Evolutionary conservation across 2,888 invertebrate genomes (phyloP), one percentile per base, ranked within the genome.

Genomic region (Bugula neritina): DNA sequence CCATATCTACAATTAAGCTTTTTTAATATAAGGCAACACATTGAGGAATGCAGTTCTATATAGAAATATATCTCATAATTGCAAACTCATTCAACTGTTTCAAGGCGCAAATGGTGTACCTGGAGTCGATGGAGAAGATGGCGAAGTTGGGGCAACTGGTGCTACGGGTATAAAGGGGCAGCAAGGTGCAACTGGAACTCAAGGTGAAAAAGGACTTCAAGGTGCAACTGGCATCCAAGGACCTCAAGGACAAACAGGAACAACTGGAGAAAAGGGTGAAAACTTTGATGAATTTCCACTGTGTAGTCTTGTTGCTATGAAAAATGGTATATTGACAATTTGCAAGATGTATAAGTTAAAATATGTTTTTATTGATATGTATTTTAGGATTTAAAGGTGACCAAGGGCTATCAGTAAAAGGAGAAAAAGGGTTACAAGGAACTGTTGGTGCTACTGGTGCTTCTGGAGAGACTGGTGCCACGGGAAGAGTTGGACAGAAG

Each of bases 381-480:
- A 10, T 10, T 17, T 43, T 31, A 63, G 63, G 63, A 10, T 17
- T 27, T 10, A 63, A 63, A 34, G 63, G 63, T 25, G 63, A 63
- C 13, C 63, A 63, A 31, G 63, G 63, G 2, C 17, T 63, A 25
- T 63, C 63, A 31, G 52, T 43, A 5, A 23, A 27, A n/a, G 72
- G 73, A n/a, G 54, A 35, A 31, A 34, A 21, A 23, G 73, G 73
- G 3, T n/a, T 35, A 34, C 13, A 54, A 10, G 73, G 73, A n/a
- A 35, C 35, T 23, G 52, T 54, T 17, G 73, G 73, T 27, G 31
- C 72, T 10, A 52, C 63, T 25, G 73, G 73, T 21, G n/a, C 25
- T 17, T 54, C 52, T 0, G 73, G 73, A n/a, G 27, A 54, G 17
- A 23, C 43, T 1, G 73, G 73, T 21, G 54, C 57, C 17, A 35